phyloP scores from a whole-genome alignment of 2,113 vertebrate species.

The Tor tambroides region DNA sequence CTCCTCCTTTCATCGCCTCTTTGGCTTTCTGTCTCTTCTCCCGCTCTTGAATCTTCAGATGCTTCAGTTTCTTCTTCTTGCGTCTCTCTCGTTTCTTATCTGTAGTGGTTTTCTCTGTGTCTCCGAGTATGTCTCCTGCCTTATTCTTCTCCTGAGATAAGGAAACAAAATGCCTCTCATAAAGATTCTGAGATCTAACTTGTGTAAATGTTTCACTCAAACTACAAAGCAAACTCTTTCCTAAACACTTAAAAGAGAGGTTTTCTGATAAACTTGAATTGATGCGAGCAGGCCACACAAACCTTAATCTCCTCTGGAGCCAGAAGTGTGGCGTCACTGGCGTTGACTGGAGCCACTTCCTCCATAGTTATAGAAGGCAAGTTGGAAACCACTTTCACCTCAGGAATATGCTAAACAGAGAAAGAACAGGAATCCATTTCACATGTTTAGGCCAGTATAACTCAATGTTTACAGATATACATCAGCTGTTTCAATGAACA shows the following conservation, averaged over 20 bases:
- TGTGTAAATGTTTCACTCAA: neutral
- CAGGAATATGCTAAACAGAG: conserved; percentile 83
- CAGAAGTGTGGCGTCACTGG: conserved; percentile 86
- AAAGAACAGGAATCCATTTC: neutral
- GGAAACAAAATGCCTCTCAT: neutral
- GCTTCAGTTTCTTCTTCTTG: conserved; percentile 85
- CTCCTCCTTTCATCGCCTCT: conserved; percentile 73
- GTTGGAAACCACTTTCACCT: conserved; percentile 94
- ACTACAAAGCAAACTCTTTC: neutral
- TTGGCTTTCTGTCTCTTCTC: conserved; percentile 81
- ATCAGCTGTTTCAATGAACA: neutral
- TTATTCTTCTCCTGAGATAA: conserved; percentile 88
- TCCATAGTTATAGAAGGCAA: conserved; percentile 92
- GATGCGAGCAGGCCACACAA: conserved; percentile 47
- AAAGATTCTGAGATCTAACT: neutral
- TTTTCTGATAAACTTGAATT: neutral
- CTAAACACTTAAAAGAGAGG: neutral
- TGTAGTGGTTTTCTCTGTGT: conserved; percentile 86
- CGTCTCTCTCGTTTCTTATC: conserved; percentile 92
- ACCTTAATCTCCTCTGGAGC: conserved; percentile 97
- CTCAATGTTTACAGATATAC: neutral
- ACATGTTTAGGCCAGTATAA: neutral
- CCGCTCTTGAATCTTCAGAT: conserved; percentile 80
- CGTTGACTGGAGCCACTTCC: conserved; percentile 91
- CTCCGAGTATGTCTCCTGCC: conserved; percentile 86